A percentile compares a stretch with the other conserved stretches of the same genome.
phyloP scores from a whole-genome alignment of 2,113 vertebrate genomes.

The Heterotilapia buettikoferi region DNA sequence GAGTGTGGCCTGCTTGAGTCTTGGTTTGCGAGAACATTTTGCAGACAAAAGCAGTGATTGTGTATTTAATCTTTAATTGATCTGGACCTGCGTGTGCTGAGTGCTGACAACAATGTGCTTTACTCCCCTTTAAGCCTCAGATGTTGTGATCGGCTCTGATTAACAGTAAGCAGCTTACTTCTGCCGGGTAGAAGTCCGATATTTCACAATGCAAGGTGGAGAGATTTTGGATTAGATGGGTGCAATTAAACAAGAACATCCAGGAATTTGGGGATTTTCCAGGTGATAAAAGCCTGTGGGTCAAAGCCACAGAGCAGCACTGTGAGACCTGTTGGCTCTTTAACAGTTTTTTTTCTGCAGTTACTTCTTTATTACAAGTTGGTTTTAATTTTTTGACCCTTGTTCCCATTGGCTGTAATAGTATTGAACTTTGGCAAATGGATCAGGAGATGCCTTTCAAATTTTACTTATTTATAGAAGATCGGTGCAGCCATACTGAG shows the following conservation, averaged over 20 bases:
- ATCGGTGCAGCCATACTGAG: not conserved
- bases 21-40: not conserved
- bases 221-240: constrained; percentile 8
- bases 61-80: not conserved
- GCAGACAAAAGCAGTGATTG: not conserved
- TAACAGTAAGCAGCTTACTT: constrained; percentile 64
- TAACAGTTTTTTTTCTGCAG: not conserved
- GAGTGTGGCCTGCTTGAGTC: not conserved
- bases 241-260: constrained; percentile 22
- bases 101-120: constrained; percentile 41
- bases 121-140: constrained; percentile 37
- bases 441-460: not conserved
- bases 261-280: constrained; percentile 15
- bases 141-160: constrained; percentile 59
- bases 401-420: not conserved
- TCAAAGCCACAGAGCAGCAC: not conserved
- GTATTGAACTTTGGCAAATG: not conserved
- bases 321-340: not conserved
- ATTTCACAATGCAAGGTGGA: constrained; percentile 14
- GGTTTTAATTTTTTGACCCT: not conserved
- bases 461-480: not conserved
- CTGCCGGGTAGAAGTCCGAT: not conserved
- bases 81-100: not conserved
- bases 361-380: not conserved
- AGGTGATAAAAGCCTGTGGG: not conserved